Evolutionary conservation across 1,140 invertebrate genomes (phyloP).

Genomic region (Hycleus phaleratus): DNA sequence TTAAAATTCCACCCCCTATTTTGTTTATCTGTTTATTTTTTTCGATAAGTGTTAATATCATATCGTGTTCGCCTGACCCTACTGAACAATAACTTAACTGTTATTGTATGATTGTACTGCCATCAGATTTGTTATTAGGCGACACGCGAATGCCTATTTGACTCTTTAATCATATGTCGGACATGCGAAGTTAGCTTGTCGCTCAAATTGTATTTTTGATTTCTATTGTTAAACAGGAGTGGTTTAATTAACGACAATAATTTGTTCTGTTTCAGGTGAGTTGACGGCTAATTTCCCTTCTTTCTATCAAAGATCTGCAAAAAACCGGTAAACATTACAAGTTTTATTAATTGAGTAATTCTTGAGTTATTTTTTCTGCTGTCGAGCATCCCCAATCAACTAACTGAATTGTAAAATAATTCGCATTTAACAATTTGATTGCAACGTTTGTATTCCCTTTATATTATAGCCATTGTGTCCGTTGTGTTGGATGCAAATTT

Average conservation of each 20-base stretch:
- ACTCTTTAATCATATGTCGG: constrained; percentile 24
- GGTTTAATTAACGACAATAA: constrained; percentile 2
- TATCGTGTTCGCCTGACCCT: constrained; percentile 15
- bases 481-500: constrained; percentile 8
- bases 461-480: neutral
- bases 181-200: constrained; percentile 27
- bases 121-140: constrained; percentile 31
- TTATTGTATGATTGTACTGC: constrained; percentile 20
- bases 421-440: neutral
- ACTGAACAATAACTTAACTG: constrained; percentile 12
- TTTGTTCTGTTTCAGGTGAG: constrained; percentile 24
- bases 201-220: constrained; percentile 16
- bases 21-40: neutral
- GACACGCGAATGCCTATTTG: constrained; percentile 27
- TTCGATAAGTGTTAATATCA: constrained; percentile 4
- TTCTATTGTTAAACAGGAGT: constrained; percentile 1
- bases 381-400: neutral
- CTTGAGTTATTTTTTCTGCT: no score
- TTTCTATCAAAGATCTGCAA: no score
- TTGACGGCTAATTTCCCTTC: neutral
- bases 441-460: neutral
- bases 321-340: no score
- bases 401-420: neutral
- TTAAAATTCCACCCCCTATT: no score
- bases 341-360: no score